Evolutionary conservation across 2,113 vertebrate genomes (phyloP), one percentile per base, ranked within the genome.

Genomic region (Dromaius novaehollandiae): DNA sequence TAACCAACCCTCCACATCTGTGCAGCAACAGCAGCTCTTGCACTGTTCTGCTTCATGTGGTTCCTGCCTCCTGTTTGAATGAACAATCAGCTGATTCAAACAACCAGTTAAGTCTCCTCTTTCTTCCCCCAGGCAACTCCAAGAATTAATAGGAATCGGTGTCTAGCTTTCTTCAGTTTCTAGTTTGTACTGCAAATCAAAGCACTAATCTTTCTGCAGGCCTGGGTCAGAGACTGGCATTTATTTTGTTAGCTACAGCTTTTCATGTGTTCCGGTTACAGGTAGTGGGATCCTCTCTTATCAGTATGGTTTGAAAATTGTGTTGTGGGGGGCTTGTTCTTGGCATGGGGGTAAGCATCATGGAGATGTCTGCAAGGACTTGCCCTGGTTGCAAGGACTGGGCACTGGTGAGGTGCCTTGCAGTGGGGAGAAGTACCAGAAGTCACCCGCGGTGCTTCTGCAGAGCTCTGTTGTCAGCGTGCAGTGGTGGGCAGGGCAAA

Each of bases 131-230:
- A 14, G 20, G 16, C 46, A 21, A n/a, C 68, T 89, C 50, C n/a
- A 55, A 44, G 53, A 50, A 74, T 36, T 21, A 50, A 10, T 36
- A 86, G 30, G 74, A 81, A 70, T 68, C 0, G 1, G 3, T 71
- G 53, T 71, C 53, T 86, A 44, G 58, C 26, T 87, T 79, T 36
- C 69, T 84, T 84, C 25, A 24, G 13, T 21, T 79, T 77, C 63
- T 96, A 36, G 71, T 77, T 80, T 80, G 78, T 64, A 18, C 42
- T 64, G 38, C 53, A 80, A 93, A 86, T 89, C 46, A 65, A 85
- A 89, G 42, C 46, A 63, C 16, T 56, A 60, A 46, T 81, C 18
- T 66, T 91, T 53, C 77, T 44, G 50, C 14, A 2, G 22, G 66
- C 30, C 46, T 64, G 32, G 34, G 20, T 61, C 78, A 30, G n/a